Evolutionary conservation across 23 tunicate species (phyloP).

Genomic region (Aplidium turbinatum): DNA sequence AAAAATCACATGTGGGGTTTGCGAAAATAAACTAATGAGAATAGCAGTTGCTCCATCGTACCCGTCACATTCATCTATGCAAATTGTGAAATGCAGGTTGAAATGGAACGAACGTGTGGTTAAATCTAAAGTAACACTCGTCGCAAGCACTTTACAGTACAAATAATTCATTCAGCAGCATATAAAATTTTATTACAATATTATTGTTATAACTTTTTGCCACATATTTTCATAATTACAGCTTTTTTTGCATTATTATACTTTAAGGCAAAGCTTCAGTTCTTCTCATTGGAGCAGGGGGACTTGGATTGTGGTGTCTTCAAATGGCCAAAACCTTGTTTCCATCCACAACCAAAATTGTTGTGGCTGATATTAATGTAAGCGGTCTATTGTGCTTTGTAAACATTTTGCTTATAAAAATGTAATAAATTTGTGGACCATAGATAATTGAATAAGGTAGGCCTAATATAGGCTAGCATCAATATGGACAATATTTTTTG

Average conservation of each 20-base stretch:
- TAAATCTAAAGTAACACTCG: too few relatives aligned
- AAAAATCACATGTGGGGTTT: too few relatives aligned
- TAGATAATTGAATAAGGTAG: not conserved
- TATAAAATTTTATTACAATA: not conserved
- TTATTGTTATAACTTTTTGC: not conserved
- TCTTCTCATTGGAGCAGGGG: slow-evolving; percentile 71
- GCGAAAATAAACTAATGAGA: too few relatives aligned
- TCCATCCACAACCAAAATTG: slow-evolving; percentile 48
- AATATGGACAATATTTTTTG: too few relatives aligned
- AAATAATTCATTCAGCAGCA: too few relatives aligned
- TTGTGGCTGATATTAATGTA: slow-evolving; percentile 63
- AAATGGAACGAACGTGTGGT: too few relatives aligned
- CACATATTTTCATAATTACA: not conserved
- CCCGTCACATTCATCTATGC: too few relatives aligned
- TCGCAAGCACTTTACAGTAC: too few relatives aligned
- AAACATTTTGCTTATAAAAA: not conserved
- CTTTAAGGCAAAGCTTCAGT: slow-evolving; percentile 43
- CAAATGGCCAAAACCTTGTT: slow-evolving; percentile 52
- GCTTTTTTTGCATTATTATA: not conserved
- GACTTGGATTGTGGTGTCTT: slow-evolving; percentile 70
- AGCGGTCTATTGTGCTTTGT: too few relatives aligned
- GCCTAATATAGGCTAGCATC: not conserved
- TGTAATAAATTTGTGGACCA: not conserved
- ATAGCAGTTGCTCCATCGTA: too few relatives aligned
- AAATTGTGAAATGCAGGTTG: too few relatives aligned